Evolutionary conservation across 2,888 invertebrate genomes (phyloP).

Genomic region (Apodemia hepburni): DNA sequence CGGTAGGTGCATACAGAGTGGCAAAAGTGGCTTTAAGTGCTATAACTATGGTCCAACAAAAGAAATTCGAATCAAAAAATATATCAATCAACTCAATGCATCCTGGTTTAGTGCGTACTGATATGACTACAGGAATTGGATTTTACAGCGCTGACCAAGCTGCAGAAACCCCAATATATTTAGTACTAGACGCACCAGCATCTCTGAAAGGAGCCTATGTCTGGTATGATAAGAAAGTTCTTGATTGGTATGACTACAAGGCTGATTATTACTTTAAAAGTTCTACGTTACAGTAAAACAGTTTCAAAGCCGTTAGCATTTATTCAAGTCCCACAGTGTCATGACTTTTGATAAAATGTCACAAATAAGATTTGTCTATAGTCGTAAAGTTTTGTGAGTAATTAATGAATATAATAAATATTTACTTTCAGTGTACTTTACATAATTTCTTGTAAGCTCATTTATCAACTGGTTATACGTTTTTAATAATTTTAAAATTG

Average conservation of each 20-base stretch:
- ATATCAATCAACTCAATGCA: slow-evolving; percentile 82
- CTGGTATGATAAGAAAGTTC: slow-evolving; percentile 79
- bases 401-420: no score
- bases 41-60: slow-evolving; percentile 83
- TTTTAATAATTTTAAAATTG: no score
- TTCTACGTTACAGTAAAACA: background rate
- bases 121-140: slow-evolving; percentile 85
- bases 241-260: slow-evolving; percentile 77
- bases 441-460: no score
- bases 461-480: no score
- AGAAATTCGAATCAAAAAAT: slow-evolving; percentile 75
- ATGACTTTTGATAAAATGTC: no score
- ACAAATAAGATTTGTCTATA: no score
- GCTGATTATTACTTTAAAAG: slow-evolving; percentile 53
- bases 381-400: no score
- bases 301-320: no score
- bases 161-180: slow-evolving; percentile 75
- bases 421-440: no score
- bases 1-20: slow-evolving; percentile 80
- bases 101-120: slow-evolving; percentile 89
- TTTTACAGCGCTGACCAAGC: slow-evolving; percentile 75
- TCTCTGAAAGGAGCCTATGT: slow-evolving; percentile 82
- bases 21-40: slow-evolving; percentile 87
- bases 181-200: slow-evolving; percentile 73
- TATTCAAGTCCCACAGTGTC: no score